A percentile compares a stretch with the other conserved stretches of the same genome.
These are phyloP conservation scores for Rhadina sibilatrix DNA, from an alignment of 2,113 vertebrate species.

Conservation along the genomic window DNA sequence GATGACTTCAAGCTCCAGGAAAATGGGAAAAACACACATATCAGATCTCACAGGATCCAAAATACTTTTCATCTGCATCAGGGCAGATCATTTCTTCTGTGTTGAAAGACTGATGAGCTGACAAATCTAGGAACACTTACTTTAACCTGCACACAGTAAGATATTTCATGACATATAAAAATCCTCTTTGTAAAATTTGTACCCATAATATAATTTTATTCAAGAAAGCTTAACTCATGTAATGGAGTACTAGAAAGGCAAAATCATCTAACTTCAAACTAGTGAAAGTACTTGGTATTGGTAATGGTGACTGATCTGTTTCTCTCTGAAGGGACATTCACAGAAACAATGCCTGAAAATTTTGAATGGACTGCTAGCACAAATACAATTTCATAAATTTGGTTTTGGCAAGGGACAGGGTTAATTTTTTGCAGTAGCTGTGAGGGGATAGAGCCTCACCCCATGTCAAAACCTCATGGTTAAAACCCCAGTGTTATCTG, in stretches of 20 bases:
- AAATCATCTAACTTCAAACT: background rate
- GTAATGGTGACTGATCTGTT: background rate
- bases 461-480: background rate
- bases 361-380: background rate
- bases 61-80: background rate
- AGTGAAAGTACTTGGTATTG: background rate
- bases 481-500: background rate
- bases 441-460: background rate
- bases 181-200: background rate
- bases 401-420: background rate
- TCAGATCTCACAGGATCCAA: slow-evolving; percentile 31
- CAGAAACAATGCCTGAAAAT: background rate
- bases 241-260: background rate
- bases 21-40: slow-evolving; percentile 36
- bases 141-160: background rate
- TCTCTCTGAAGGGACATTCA: background rate
- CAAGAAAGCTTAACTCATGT: background rate
- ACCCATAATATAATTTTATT: background rate
- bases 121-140: background rate
- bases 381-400: background rate
- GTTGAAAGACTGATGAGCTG: background rate
- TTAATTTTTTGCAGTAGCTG: background rate
- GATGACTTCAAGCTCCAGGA: slow-evolving; percentile 42
- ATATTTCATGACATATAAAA: background rate
- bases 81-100: background rate